These are phyloP conservation scores for Pygathrix nemaeus DNA, from an alignment of 2,113 vertebrate genomes.

Conservation along the genomic window DNA sequence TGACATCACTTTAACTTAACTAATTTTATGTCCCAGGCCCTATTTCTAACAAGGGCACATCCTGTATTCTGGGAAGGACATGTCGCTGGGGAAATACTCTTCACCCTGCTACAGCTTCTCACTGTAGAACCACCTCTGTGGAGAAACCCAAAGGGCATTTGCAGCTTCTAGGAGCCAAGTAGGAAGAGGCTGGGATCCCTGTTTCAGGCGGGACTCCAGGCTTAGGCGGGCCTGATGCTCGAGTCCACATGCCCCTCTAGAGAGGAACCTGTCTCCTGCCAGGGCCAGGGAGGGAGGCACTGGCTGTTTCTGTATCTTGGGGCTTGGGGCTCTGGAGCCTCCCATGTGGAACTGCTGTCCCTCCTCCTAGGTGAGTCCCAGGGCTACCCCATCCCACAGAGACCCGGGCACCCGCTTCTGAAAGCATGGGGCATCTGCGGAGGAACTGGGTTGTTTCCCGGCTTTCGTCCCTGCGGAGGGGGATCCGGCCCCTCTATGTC, in stretches of 20 bases:
- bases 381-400: neutral
- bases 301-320: neutral
- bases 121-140: accelerated
- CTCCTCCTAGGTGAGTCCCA: neutral
- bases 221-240: accelerated
- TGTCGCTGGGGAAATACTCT: accelerated
- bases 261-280: neutral
- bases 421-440: accelerated
- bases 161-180: neutral
- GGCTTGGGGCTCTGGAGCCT: neutral
- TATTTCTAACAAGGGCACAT: neutral
- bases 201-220: accelerated
- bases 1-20: neutral
- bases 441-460: accelerated
- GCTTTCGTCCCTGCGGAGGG: accelerated
- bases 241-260: accelerated
- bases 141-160: too few species aligned
- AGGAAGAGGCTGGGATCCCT: neutral
- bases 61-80: neutral
- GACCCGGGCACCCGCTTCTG: neutral
- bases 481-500: too few species aligned
- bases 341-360: neutral
- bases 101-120: accelerated
- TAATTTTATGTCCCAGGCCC: accelerated
- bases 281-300: neutral